Base-by-base conservation (phyloP, 2,888 invertebrate genomes). In the Opisthograptis luteolata region DNA sequence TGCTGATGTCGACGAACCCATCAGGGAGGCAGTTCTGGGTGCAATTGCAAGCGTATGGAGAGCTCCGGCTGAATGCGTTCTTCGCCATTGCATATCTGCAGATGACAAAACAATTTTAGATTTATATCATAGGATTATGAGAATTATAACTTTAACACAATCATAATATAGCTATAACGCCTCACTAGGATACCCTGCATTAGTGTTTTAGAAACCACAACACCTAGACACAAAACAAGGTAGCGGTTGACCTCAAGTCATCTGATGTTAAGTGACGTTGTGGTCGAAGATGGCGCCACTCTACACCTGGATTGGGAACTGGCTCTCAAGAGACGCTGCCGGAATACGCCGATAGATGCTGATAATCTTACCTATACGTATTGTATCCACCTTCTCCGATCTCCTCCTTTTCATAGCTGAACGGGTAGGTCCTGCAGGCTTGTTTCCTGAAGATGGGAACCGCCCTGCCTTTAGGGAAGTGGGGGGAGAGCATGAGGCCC, bases 381-480 rank as follows among this genome's bases (percentile, higher is more conserved):
- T 92, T 84, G 2, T 94, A 84, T 0, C 95, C 95, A 5, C 67
- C 66, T 1, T 75, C 62, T 7, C 70, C 72, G 0, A 40, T 60
- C 0, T 63, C 40, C 27, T 84, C 81, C 1, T 68, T 54, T 0
- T 69, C 32, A 28, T 76, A 88, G 4, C 42, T 55, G 41, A 89
- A 79, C 9, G 88, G 94, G 43, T 95, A 82, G 0, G 94, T 91
- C 47, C 96, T 92, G 79, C 97, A 97, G 61, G 97, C 95, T 12
- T 96, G 94, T 60, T 94, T 94, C 45, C 96, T 92, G 80, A 94
- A 97, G 8, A 96, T 78, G 0, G 92, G 87, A 52, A 97, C 91
- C 0, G 79, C 71, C 0, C 82, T 87, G 0, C 88, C 72, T 37
- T 82, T 92, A 1, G 80, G 80, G 17, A 96, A 73, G 53, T 93